Evolutionary conservation across 2,113 vertebrate genomes (phyloP), one percentile per base, ranked within the genome.

Genomic region (Lepidiolamprologus cunningtoni): DNA sequence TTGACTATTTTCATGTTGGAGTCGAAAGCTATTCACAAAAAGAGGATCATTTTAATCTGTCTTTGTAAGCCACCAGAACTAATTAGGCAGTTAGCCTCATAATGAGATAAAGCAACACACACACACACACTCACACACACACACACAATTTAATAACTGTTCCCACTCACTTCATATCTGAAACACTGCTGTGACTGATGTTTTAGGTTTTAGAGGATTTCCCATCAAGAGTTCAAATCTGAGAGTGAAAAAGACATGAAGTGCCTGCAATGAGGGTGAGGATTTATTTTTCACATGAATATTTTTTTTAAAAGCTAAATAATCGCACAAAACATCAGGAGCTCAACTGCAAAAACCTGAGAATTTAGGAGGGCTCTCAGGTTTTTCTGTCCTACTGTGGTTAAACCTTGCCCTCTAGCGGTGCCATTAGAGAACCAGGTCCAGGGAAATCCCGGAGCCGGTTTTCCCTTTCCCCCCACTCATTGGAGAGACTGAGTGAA

Each of bases 61-160:
- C 61, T 47, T 78, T n/a, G 71, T 6, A 84, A 82, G 47, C 88
- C 83, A 88, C 84, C 79, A 82, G 26, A 91, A 86, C 84, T 92
- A 84, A 90, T 91, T 83, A 85, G 28, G 16, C 57, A 55, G 42
- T 79, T 82, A 90, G 37, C 40, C 23, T 79, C 3, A 4, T 86
- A 66, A 86, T 58, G 53, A 88, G 21, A 23, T 78, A 16, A 40
- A 21, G 28, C 5, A 81, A 83, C 68, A 58, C 42, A n/a, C 53
- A 66, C 42, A 58, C 54, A 0, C 23, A 7, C 40, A 4, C 53
- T 2, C 28, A 28, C 28, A n/a, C 40, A 21, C 28, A 28, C 28
- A n/a, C 40, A 21, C 71, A 76, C 42, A 4, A 9, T 81, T 45
- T 40, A 55, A 79, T 35, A 50, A 47, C 9, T n/a, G 73, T 78